Conservation (phyloP, 2,888 invertebrate genomes). For the Odontocerum albicorne region DNA sequence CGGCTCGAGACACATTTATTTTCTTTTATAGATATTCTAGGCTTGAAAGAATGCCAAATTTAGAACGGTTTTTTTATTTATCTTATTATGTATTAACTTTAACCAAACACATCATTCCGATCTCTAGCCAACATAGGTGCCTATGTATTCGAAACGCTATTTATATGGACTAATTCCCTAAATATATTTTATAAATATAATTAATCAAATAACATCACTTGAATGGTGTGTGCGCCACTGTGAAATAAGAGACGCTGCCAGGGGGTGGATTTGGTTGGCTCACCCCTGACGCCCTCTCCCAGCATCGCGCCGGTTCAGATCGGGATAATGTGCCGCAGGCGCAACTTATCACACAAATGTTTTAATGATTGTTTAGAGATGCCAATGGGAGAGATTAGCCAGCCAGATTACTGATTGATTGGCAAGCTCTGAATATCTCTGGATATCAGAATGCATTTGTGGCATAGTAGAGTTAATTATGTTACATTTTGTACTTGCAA, state of each 20-base stretch:
- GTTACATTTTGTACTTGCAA: background rate
- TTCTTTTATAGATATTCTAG: too few species aligned
- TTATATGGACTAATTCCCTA: too few species aligned
- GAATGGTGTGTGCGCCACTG: conserved; percentile 35
- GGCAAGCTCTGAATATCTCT: background rate
- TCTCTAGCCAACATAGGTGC: too few species aligned
- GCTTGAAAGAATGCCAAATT: too few species aligned
- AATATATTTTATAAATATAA: background rate
- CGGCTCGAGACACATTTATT: too few species aligned
- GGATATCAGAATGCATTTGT: background rate
- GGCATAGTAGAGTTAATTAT: background rate
- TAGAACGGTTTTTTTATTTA: too few species aligned
- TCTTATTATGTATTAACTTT: too few species aligned
- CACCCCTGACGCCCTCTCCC: background rate
- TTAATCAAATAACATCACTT: conserved; percentile 27
- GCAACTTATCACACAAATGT: conserved; percentile 33
- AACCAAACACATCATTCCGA: too few species aligned
- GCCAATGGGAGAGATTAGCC: conserved; percentile 26
- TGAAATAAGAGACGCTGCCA: conserved; percentile 37
- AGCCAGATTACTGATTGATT: background rate
- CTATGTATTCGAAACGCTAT: too few species aligned
- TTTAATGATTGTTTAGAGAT: conserved; percentile 35
- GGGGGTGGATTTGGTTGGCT: conserved; percentile 34
- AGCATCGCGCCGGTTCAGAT: conserved; percentile 33
- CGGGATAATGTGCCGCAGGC: conserved; percentile 7